Conservation (phyloP, 23 tunicate species). For the Trididemnum miniatum region DNA sequence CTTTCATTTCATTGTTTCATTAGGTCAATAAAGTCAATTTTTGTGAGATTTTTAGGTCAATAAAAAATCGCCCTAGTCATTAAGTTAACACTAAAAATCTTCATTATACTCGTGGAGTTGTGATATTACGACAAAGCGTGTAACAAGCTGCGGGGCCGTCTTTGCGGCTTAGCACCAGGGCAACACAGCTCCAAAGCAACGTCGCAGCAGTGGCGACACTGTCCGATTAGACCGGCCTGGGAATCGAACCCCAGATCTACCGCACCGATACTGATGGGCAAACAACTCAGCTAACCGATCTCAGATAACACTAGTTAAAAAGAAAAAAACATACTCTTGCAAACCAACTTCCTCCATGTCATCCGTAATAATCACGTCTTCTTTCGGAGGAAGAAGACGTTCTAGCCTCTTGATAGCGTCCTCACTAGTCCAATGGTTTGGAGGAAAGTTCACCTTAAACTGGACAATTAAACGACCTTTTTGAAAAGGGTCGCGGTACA, state of each 20-base stretch:
- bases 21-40: too few species aligned
- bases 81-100: too few species aligned
- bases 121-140: too few species aligned
- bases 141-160: too few species aligned
- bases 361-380: constrained; percentile 66
- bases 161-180: too few species aligned
- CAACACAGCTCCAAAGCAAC: too few species aligned
- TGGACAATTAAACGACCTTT: constrained; percentile 91
- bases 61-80: too few species aligned
- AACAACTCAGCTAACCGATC: not conserved
- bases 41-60: too few species aligned
- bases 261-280: not conserved
- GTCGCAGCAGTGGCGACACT: too few species aligned
- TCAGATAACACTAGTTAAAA: too few species aligned
- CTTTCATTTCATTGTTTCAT: too few species aligned
- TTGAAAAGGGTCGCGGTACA: constrained; percentile 89
- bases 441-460: constrained; percentile 78
- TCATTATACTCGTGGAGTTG: too few species aligned
- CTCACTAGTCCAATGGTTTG: constrained; percentile 67
- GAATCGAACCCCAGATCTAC: not conserved
- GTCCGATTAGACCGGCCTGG: not conserved
- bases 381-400: constrained; percentile 75
- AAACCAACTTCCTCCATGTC: constrained; percentile 91
- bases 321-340: constrained; percentile 43
- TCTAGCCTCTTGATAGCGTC: constrained; percentile 61